Evolutionary conservation across 2,113 vertebrate species (phyloP), one percentile per base, ranked within the genome.

Genomic region (Gymnarchus niloticus): DNA sequence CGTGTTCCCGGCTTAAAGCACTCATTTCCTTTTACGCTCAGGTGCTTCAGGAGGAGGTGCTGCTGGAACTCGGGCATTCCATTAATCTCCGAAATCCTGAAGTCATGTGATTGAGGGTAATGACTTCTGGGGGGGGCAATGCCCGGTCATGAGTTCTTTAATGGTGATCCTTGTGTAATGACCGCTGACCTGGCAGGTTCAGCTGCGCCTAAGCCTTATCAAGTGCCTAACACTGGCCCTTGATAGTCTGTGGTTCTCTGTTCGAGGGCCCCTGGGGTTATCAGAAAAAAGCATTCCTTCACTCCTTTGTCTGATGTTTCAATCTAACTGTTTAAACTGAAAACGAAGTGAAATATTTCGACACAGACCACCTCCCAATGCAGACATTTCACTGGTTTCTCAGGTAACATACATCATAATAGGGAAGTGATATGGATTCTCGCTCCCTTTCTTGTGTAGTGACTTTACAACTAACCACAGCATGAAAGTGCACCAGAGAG

Each of bases 201-300:
- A 4, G 48, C 76, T 84, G 41, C 10, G 41, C 14, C 48, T 44
- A 65, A 28, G 44, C 83, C 59, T 84, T 84, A 65, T 84, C 57
- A 61, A 49, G 46, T 73, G n/a, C 59, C n/a, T n/a, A 84, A 44
- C 6, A 25, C 46, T 23, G 44, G 69, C 46, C 44, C 8, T 6
- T 69, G 59, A 84, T 84, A 51, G 59, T 46, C 54, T 2, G 52
- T 14, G 33, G 28, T 19, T 83, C 37, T 41, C 54, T 83, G 25
- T 21, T 57, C 28, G 25, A 19, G 57, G 59, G 61, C n/a, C n/a
- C 59, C 41, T 21, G 41, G 48, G 83, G 83, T 69, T 84, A 69
- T 69, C 83, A 25, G 48, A 8, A 46, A 84, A 73, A 51, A 84
- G n/a, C 83, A 84, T 84, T 84, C 83, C 57, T 84, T 73, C 83